Percentiles rank a stretch among this genome's conserved stretches.
Conservation (phyloP, 2,113 vertebrate species). For the Tachysurus vachellii region DNA sequence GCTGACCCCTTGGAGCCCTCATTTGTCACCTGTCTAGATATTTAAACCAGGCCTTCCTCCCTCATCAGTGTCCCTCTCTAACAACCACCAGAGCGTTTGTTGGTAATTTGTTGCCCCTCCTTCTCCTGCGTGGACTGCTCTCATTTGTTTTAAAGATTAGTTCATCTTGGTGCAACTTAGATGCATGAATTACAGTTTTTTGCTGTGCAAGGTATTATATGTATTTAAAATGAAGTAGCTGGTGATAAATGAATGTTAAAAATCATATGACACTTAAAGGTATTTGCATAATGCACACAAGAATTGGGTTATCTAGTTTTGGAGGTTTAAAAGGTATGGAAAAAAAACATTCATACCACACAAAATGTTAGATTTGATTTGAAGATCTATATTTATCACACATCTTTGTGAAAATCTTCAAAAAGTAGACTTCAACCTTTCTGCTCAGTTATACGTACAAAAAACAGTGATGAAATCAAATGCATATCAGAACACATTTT, state of each 20-base stretch:
- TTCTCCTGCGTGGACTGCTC: neutral
- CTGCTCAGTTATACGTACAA: neutral
- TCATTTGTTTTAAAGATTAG: constrained; percentile 42
- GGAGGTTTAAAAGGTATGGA: neutral
- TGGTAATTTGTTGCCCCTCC: constrained; percentile 56
- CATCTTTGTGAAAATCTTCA: neutral
- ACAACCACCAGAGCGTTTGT: constrained; percentile 47
- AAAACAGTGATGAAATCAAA: neutral
- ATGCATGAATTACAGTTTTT: neutral
- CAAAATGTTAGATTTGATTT: neutral
- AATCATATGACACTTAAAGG: neutral
- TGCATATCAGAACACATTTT: neutral
- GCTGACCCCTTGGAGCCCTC: constrained; percentile 63
- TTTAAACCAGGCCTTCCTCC: constrained; percentile 63
- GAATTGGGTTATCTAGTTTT: neutral
- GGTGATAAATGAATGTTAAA: neutral
- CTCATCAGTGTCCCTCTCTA: constrained; percentile 56
- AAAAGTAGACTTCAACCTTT: neutral
- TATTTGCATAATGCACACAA: neutral
- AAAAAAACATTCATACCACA: neutral
- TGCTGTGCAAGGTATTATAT: neutral
- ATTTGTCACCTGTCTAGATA: constrained; percentile 69
- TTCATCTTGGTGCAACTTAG: constrained; percentile 45
- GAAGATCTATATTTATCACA: too few relatives aligned
- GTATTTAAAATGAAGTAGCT: neutral